Evolutionary conservation across 2,797 vertebrate genomes (phyloP), one percentile per base, ranked within the genome.

Genomic region (Chelidonichthys spinosus): DNA sequence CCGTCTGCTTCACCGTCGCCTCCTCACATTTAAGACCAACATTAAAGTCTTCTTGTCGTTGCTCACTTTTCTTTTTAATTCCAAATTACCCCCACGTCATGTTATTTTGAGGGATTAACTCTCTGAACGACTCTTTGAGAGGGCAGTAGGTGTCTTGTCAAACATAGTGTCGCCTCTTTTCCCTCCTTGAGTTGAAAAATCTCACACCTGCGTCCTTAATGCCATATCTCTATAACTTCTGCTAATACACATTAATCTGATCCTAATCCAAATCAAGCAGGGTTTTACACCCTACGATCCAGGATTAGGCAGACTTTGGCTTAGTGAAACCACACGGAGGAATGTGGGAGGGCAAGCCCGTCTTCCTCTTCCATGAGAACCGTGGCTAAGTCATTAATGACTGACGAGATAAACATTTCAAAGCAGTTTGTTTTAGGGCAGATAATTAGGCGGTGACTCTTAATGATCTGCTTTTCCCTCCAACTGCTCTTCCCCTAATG

Each of bases 251-350:
- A 87, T 92, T 94, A 90, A 93, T 86, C 82, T 82, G 76, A 83
- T 85, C 74, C 84, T 92, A 92, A 93, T 89, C 90, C 87, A 80
- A 92, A 93, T 89, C 89, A 91, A 92, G 80, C 81, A 78, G 80
- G 90, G 84, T 89, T 89, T 91, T 92, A 91, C 85, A 82, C 82
- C 73, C 82, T 60, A 78, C 89, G 72, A 92, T 91, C 86, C 73
- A 42, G 92, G 93, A 94, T 95, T 94, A 94, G 72, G 55, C 35
- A 37, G 81, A 79, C 66, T 87, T 90, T 77, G 84, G 81, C 78
- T 91, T 85, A 86, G 85, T 69, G 63, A 79, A 85, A 79, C 79
- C 83, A 58, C 80, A 84, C 69, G 79, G 75, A 90, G 84, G 85
- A 92, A 89, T 89, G 85, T 58, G 76, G 72, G 82, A 78, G 84